Evolutionary conservation across 2,888 invertebrate genomes (phyloP).

Genomic region (Galeruca laticollis): DNA sequence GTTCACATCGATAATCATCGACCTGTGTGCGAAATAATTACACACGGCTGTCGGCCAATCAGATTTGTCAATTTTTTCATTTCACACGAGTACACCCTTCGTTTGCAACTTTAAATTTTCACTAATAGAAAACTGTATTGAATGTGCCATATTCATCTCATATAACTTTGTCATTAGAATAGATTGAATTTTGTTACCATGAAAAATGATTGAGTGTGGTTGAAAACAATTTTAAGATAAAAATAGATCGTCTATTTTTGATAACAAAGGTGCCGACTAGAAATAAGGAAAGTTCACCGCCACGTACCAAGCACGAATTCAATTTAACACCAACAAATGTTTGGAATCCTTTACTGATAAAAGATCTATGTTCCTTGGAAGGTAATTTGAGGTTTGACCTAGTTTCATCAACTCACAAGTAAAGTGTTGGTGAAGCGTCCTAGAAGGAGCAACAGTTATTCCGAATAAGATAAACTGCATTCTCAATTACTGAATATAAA

Average conservation of each 20-base stretch:
- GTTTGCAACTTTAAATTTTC: too few species aligned
- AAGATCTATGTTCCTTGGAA: not conserved
- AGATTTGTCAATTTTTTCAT: too few species aligned
- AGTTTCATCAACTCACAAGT: not conserved
- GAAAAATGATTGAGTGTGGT: not conserved
- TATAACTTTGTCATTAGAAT: too few species aligned
- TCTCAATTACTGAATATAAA: too few species aligned
- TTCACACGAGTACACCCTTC: too few species aligned
- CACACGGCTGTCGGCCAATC: too few species aligned
- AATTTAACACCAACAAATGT: not conserved
- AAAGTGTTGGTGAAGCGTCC: not conserved
- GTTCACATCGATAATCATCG: too few species aligned
- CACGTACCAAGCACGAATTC: slow-evolving; percentile 4
- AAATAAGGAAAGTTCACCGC: not conserved
- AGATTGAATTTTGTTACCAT: not conserved
- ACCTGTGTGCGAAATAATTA: too few species aligned
- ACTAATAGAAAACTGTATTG: too few species aligned
- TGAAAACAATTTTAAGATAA: not conserved
- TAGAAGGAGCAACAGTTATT: too few species aligned
- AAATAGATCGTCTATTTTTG: not conserved
- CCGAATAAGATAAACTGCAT: too few species aligned
- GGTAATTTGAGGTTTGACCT: not conserved
- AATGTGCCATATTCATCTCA: too few species aligned
- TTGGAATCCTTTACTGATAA: not conserved
- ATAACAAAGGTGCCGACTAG: not conserved